A percentile compares a stretch with the other conserved stretches of the same genome.
Conservation (phyloP, 2,797 vertebrate genomes). For the Notolepis coatsorum region DNA sequence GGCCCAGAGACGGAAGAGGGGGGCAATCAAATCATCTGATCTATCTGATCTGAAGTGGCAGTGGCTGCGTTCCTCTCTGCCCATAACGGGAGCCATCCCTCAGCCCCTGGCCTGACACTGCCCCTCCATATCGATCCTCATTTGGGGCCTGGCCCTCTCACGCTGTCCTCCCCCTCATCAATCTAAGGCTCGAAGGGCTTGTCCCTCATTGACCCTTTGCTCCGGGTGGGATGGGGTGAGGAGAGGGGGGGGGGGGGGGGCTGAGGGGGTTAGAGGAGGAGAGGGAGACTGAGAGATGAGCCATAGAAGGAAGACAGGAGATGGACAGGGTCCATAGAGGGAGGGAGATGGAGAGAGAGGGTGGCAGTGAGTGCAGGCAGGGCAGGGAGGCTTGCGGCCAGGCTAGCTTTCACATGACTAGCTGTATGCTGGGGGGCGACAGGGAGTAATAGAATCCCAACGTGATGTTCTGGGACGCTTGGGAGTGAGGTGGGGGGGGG, state of each 20-base stretch:
- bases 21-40: conserved; percentile 59
- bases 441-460: conserved; percentile 82
- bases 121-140: conserved; percentile 66
- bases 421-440: conserved; percentile 50
- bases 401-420: conserved; percentile 69
- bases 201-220: conserved; percentile 42
- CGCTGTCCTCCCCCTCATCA: conserved; percentile 32
- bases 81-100: conserved; percentile 64
- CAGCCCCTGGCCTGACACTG: conserved; percentile 7
- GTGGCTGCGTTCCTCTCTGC: conserved; percentile 54
- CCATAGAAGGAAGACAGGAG: conserved; percentile 4
- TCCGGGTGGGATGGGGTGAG: conserved; percentile 13
- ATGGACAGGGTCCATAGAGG: conserved; percentile 53
- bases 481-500: conserved; percentile 16
- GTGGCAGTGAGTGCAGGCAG: conserved; percentile 50
- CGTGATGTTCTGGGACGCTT: conserved; percentile 76
- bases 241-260: conserved; percentile 43
- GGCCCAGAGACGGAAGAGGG: conserved; percentile 23
- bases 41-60: conserved; percentile 61
- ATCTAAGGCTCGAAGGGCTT: conserved; percentile 27
- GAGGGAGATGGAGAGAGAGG: conserved; percentile 25
- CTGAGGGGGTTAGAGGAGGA: conserved; percentile 37
- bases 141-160: conserved; percentile 37
- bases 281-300: background rate
- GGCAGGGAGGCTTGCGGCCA: conserved; percentile 56